Evolutionary conservation across 2,888 invertebrate genomes (phyloP).

Genomic region (Acanthosepion lycidas): DNA sequence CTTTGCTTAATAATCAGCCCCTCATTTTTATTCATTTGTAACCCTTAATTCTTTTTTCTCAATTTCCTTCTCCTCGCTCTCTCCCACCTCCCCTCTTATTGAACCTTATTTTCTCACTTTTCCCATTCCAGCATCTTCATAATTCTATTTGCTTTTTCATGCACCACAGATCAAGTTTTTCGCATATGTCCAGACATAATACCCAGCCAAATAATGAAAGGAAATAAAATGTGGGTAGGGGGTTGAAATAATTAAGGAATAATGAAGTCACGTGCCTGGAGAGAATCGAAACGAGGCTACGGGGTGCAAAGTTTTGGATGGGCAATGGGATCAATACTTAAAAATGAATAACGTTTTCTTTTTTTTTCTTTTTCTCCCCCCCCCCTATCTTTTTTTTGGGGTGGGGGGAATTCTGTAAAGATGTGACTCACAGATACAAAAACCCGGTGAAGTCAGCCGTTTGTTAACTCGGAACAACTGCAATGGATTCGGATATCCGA

Average conservation of each 20-base stretch:
- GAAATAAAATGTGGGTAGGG: background rate
- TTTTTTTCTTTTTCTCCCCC: too few relatives aligned
- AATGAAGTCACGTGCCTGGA: background rate
- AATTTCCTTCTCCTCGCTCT: background rate
- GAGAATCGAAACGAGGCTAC: background rate
- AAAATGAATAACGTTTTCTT: background rate
- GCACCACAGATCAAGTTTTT: background rate
- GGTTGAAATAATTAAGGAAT: background rate
- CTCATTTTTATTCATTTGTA: background rate
- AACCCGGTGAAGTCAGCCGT: background rate
- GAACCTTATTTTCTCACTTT: too few relatives aligned
- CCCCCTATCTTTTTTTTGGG: background rate
- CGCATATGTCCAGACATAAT: too few relatives aligned
- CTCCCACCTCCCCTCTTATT: too few relatives aligned
- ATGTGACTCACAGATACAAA: background rate
- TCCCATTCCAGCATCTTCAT: background rate
- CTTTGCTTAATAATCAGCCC: too few relatives aligned
- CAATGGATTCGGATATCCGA: conserved; percentile 33
- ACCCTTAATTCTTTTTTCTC: background rate
- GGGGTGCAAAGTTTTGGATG: background rate
- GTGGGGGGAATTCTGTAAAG: background rate
- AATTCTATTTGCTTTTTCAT: background rate
- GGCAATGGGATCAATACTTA: background rate
- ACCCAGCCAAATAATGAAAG: background rate
- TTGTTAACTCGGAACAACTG: background rate